Percentiles rank a stretch among this genome's conserved stretches.
These are phyloP conservation scores for Orchestes rusci DNA, from an alignment of 2,888 invertebrate species.

Conservation along the genomic window DNA sequence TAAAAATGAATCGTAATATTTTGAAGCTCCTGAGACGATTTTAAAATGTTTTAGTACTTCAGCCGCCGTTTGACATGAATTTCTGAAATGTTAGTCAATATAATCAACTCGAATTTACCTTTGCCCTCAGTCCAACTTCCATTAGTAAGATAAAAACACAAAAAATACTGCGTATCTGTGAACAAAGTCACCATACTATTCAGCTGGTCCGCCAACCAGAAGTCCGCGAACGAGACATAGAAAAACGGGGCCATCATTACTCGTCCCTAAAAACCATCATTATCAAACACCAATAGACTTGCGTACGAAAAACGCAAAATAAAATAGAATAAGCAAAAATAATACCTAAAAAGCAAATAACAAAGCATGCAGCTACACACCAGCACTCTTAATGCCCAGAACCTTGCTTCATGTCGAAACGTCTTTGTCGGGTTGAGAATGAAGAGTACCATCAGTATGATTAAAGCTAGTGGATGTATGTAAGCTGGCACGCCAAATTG, in stretches of 20 bases:
- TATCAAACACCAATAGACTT: too few species aligned
- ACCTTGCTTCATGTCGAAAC: slow-evolving; percentile 85
- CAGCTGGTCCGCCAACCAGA: slow-evolving; percentile 97
- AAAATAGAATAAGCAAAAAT: slow-evolving; percentile 11
- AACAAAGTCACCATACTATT: slow-evolving; percentile 88
- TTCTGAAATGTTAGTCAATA: too few species aligned
- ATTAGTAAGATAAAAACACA: slow-evolving; percentile 84
- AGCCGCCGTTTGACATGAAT: too few species aligned
- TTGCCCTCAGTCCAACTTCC: slow-evolving; percentile 62
- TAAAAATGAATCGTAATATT: too few species aligned
- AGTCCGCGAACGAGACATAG: slow-evolving; percentile 93
- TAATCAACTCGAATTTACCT: slow-evolving; percentile 43
- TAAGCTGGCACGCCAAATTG: slow-evolving; percentile 86
- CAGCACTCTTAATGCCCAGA: slow-evolving; percentile 87
- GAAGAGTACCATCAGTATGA: slow-evolving; percentile 74
- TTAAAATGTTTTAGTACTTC: too few species aligned
- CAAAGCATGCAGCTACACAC: slow-evolving; percentile 49
- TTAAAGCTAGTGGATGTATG: slow-evolving; percentile 81
- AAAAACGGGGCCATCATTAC: slow-evolving; percentile 87
- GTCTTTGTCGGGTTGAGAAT: slow-evolving; percentile 89
- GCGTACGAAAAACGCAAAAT: slow-evolving; percentile 1
- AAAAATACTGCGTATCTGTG: slow-evolving; percentile 87
- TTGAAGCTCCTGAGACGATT: too few species aligned
- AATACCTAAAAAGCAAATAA: slow-evolving; percentile 22
- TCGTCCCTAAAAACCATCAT: slow-evolving; percentile 54